phyloP scores from a whole-genome alignment of 1,140 invertebrate genomes.

The Pissodes strobi region DNA sequence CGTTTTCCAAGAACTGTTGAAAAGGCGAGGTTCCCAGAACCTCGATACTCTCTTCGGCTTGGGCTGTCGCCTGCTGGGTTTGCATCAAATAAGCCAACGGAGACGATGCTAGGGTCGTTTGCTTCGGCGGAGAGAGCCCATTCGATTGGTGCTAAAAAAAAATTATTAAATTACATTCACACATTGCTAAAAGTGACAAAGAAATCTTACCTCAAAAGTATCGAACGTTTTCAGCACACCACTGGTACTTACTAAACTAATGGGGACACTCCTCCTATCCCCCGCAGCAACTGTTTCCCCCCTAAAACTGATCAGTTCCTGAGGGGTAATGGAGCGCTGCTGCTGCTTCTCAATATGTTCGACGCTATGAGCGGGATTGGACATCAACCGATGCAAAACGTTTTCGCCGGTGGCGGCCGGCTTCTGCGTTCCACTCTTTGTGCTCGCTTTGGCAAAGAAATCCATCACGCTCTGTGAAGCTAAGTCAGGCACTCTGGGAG shows the following conservation, averaged over 20 bases:
- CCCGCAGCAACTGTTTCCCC: constrained; percentile 41
- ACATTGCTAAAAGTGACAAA: too few relatives aligned
- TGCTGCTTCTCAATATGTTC: constrained; percentile 90
- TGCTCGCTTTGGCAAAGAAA: constrained; percentile 81
- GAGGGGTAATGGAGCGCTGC: constrained; percentile 73
- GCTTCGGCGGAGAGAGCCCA: constrained; percentile 41
- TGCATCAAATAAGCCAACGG: constrained; percentile 57
- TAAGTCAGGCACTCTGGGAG: constrained; percentile 51
- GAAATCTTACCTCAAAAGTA: constrained; percentile 27
- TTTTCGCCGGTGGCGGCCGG: constrained; percentile 57
- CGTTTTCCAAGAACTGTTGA: constrained; percentile 58
- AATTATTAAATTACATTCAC: neutral
- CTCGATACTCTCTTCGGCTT: constrained; percentile 47
- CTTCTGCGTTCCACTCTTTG: constrained; percentile 61
- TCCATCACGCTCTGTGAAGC: constrained; percentile 81
- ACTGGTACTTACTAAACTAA: constrained; percentile 46
- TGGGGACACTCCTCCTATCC: constrained; percentile 57
- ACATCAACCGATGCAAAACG: constrained; percentile 73
- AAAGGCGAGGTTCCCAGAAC: constrained; percentile 56
- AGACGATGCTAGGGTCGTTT: constrained; percentile 35
- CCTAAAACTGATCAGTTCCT: constrained; percentile 57
- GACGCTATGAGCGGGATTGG: constrained; percentile 77
- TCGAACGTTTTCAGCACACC: constrained; percentile 7
- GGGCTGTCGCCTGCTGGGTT: constrained; percentile 45
- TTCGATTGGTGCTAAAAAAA: constrained; percentile 11